Base-by-base conservation (phyloP, 1,140 invertebrate genomes). In the Limonius californicus region DNA sequence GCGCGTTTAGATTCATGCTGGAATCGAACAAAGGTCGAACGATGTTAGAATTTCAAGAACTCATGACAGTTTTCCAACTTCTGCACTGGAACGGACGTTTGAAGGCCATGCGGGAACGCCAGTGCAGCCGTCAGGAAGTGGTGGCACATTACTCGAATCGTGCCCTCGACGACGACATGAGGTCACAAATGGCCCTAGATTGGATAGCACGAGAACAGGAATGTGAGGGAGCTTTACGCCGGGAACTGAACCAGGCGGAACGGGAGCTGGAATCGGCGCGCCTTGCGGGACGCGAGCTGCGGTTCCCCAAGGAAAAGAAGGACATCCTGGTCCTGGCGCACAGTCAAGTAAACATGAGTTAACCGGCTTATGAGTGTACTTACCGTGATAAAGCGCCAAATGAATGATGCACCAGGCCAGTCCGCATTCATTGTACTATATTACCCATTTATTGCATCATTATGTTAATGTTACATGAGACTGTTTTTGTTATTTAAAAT, bases 31-130 rank as follows among this genome's bases (percentile, higher is more conserved):
- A 91, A 71, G 92, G 92, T 0, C 84, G 92, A 47, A 96, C 94
- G 14, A 96, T 97, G 94, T 82, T 97, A 39, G 94, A 97, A 76
- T 97, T 97, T 79, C 94, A 97, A 78, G 94, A 97, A 77, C 79
- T 97, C 65, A 97, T 97, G 94, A 97, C 94, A 0, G 94, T 97
- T 2, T 97, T 97, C 77, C 94, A 97, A 78, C 81, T 97, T 45
- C 81, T 97, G 1, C 94, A 97, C 77, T 97, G 95, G 95, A 97
- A 97, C 76, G 95, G 95, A 0, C 95, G 92, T 59, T 77, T 97
- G 61, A 93, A 95, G 73, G 93, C 87, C 71, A 85, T 95, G 93
- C 82, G 94, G 3, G 94, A 97, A 74, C 83, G 94, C 6, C 94
- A 96, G 73, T 97, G 95, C 75, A 95, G 93, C n/a, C 82, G 94